Evolutionary conservation across 1,140 invertebrate genomes (phyloP).

Genomic region (Plodia interpunctella): DNA sequence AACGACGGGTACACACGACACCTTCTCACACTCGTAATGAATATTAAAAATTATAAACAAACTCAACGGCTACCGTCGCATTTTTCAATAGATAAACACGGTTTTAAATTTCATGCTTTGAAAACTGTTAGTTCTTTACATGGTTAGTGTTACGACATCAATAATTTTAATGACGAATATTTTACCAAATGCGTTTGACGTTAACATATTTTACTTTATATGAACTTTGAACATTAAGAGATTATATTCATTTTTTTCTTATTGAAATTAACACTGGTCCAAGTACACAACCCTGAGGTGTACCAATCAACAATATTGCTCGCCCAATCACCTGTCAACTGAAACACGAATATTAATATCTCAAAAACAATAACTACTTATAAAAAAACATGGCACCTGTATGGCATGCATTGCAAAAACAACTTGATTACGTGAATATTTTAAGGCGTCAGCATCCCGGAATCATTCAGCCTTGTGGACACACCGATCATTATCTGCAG

Average conservation of each 20-base stretch:
- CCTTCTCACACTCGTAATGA: slow-evolving; percentile 16
- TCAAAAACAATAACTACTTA: slow-evolving; percentile 10
- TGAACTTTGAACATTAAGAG: too few relatives aligned
- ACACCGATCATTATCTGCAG: slow-evolving; percentile 9
- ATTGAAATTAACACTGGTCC: too few relatives aligned
- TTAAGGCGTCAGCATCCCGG: slow-evolving; percentile 4
- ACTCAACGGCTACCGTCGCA: slow-evolving; percentile 12
- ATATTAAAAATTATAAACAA: slow-evolving; percentile 18
- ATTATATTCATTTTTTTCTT: background rate
- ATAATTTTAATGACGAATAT: slow-evolving; percentile 10
- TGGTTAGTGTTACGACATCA: background rate
- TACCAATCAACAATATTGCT: too few relatives aligned
- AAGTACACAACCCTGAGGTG: too few relatives aligned
- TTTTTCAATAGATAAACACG: slow-evolving; percentile 17
- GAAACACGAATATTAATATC: background rate
- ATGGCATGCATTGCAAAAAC: background rate
- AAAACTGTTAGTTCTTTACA: background rate
- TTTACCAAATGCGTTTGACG: background rate
- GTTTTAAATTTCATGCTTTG: slow-evolving; percentile 4
- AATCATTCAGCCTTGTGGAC: slow-evolving; percentile 8
- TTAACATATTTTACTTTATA: background rate
- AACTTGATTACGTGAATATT: background rate
- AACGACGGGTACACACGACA: background rate
- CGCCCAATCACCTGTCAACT: background rate
- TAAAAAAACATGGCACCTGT: background rate